phyloP scores from a whole-genome alignment of 1,140 invertebrate species.

The Drosophila leontia region DNA sequence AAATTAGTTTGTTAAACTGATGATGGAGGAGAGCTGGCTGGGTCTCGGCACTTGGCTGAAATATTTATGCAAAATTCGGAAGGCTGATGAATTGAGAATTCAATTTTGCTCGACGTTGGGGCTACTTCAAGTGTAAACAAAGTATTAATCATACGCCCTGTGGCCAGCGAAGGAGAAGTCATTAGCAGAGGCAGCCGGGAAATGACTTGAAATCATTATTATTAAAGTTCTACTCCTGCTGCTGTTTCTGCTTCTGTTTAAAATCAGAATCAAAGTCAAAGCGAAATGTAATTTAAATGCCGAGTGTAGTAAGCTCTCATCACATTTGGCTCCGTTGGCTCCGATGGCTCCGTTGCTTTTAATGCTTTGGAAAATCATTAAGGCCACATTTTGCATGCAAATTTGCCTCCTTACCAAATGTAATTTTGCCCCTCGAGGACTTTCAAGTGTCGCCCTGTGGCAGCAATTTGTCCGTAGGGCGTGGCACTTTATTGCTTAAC shows the following conservation, averaged over 20 bases:
- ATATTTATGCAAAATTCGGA: constrained; percentile 45
- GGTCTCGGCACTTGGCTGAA: neutral
- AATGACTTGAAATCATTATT: constrained; percentile 48
- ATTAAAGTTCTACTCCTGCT: constrained; percentile 33
- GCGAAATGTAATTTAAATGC: constrained; percentile 49
- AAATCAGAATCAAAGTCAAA: constrained; percentile 24
- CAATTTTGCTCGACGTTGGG: constrained; percentile 32
- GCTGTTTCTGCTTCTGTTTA: neutral
- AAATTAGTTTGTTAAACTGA: constrained; percentile 53
- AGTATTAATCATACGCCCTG: constrained; percentile 43
- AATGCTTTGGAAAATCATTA: constrained; percentile 50
- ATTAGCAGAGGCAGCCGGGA: constrained; percentile 28
- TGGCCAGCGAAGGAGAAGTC: constrained; percentile 32
- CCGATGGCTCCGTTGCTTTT: constrained; percentile 10
- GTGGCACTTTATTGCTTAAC: constrained; percentile 46
- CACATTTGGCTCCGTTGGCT: constrained; percentile 11
- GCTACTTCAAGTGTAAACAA: constrained; percentile 49
- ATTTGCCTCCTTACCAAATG: constrained; percentile 31
- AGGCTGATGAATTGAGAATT: constrained; percentile 39
- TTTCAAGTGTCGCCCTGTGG: constrained; percentile 45
- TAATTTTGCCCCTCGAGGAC: constrained; percentile 31
- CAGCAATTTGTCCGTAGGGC: constrained; percentile 41
- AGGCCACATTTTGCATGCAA: constrained; percentile 48
- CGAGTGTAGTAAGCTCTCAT: constrained; percentile 33
- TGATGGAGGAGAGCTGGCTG: constrained; percentile 30